Percentiles rank a stretch among this genome's conserved stretches.
Evolutionary conservation across 2,888 invertebrate genomes (phyloP).

Genomic region (Gandaritis pyraliata): DNA sequence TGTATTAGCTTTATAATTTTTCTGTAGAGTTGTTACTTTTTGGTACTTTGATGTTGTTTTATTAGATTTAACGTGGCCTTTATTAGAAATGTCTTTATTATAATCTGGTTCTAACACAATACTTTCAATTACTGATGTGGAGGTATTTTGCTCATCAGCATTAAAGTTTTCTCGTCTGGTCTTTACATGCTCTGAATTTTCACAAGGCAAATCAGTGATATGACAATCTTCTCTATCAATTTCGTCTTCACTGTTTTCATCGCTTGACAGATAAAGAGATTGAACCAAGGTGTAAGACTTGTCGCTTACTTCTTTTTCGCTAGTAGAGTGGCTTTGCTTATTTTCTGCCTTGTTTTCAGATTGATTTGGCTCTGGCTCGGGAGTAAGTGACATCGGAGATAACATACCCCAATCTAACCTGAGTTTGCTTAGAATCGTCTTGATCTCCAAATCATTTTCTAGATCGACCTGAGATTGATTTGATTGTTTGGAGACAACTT

Average conservation of each 20-base stretch:
- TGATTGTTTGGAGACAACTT: constrained; percentile 11
- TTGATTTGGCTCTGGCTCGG: constrained; percentile 7
- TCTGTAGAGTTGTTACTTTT: constrained; percentile 20
- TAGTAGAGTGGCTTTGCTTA: constrained; percentile 1
- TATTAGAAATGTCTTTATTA: constrained; percentile 4
- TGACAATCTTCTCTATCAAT: constrained; percentile 13
- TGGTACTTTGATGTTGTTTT: constrained; percentile 14
- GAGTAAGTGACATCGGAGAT: constrained; percentile 27
- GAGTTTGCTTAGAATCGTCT: constrained; percentile 46
- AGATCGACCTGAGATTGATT: constrained; percentile 34
- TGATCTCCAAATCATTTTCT: constrained; percentile 61
- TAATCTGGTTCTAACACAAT: constrained; percentile 2
- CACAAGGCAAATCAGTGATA: constrained; percentile 6
- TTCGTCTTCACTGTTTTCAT: constrained; percentile 15
- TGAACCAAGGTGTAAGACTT: constrained; percentile 4
- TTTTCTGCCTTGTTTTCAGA: constrained; percentile 6
- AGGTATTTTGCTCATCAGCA: constrained; percentile 5
- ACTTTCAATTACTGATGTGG: not conserved
- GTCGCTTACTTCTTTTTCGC: not conserved
- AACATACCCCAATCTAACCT: constrained; percentile 20
- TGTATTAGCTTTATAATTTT: constrained; percentile 17
- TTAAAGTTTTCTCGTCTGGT: not conserved
- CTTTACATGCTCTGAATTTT: not conserved
- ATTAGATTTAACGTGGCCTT: not conserved
- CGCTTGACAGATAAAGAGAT: constrained; percentile 10